Conservation (phyloP, 37 sponge, comb jelly and placozoan genomes). For the Crambe crambe region DNA sequence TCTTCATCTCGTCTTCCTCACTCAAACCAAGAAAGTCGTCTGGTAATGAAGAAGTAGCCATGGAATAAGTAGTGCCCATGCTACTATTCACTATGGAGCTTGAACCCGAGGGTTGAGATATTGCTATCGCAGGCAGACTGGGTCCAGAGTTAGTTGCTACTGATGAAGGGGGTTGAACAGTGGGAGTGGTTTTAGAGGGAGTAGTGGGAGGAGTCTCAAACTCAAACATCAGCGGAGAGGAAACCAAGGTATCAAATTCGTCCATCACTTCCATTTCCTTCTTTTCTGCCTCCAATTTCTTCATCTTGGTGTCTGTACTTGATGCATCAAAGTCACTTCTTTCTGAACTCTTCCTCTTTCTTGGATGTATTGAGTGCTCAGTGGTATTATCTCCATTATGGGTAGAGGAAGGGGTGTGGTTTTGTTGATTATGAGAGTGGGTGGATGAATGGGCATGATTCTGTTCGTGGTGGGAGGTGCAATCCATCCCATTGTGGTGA, state of each 20-base stretch:
- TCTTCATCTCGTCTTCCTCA: constrained; percentile 3
- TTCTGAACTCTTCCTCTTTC: not conserved
- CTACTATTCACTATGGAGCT: not conserved
- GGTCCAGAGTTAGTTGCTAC: not conserved
- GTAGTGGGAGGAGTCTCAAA: not conserved
- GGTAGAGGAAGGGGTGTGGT: not conserved
- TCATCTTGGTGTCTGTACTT: not conserved
- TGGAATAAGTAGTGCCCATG: not conserved
- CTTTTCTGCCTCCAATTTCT: not conserved
- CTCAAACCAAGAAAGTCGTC: not conserved
- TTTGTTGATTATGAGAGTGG: not conserved
- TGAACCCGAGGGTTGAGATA: not conserved
- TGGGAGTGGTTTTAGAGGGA: not conserved
- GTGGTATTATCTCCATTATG: not conserved
- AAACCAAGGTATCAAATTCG: not conserved
- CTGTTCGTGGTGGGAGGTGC: no score
- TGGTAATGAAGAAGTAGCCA: not conserved
- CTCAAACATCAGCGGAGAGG: not conserved
- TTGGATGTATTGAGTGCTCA: not conserved
- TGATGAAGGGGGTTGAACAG: not conserved
- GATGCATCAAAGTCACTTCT: not conserved
- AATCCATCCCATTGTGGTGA: no score
- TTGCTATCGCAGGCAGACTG: not conserved
- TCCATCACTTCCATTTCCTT: not conserved
- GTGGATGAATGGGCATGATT: not conserved